Evolutionary conservation across 2,797 vertebrate species (phyloP).

Genomic region (Hydrophis major): DNA sequence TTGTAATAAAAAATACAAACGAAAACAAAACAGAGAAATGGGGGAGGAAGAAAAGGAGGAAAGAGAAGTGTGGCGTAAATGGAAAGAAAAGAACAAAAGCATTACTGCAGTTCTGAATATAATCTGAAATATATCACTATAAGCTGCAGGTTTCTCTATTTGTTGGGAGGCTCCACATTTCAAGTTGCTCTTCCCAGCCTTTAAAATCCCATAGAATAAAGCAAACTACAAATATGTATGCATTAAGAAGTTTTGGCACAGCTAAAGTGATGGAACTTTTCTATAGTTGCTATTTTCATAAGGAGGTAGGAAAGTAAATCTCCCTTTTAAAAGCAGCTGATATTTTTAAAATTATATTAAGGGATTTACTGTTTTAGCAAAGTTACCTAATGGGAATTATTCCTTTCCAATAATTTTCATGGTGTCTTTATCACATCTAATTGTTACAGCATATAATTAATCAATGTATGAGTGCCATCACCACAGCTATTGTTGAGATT

Average conservation of each 20-base stretch:
- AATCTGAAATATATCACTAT: background rate
- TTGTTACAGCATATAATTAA: conserved; percentile 7
- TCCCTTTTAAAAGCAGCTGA: background rate
- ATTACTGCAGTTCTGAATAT: background rate
- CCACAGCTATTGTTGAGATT: background rate
- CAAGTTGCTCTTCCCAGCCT: background rate
- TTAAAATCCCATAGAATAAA: background rate
- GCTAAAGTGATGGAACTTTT: background rate
- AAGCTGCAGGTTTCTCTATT: background rate
- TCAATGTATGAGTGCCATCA: background rate
- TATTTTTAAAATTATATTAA: background rate
- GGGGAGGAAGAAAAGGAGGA: background rate
- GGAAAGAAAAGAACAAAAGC: background rate
- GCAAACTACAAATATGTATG: background rate
- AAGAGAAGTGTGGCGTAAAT: background rate
- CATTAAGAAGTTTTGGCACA: background rate
- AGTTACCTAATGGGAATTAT: background rate
- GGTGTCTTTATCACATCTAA: conserved; percentile 3
- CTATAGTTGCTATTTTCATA: background rate
- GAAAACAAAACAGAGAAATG: background rate
- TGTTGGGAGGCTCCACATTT: background rate
- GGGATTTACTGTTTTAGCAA: background rate
- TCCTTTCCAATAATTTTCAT: conserved; percentile 2
- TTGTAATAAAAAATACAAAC: background rate
- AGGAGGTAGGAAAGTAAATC: background rate